Conservation (phyloP, 23 tunicate genomes). For the Ciona savignyi region DNA sequence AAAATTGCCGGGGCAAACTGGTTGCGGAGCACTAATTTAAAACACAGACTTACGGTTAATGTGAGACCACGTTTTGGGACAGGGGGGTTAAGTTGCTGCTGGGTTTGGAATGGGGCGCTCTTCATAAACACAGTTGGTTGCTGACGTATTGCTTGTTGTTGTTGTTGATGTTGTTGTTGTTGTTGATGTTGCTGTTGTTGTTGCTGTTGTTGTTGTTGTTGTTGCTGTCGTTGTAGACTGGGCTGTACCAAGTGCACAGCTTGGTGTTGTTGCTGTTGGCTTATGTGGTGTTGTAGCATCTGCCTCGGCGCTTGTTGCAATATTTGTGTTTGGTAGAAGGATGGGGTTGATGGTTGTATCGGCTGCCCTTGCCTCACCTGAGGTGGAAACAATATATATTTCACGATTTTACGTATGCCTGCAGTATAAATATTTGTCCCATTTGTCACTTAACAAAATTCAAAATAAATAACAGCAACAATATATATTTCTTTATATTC, state of each 20-base stretch:
- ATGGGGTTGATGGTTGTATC: neutral
- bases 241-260: constrained; percentile 7
- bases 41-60: constrained; percentile 21
- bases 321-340: neutral
- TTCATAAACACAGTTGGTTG: constrained; percentile 10
- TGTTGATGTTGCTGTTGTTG: neutral
- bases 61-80: constrained; percentile 27
- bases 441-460: no score
- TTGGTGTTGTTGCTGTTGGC: constrained; percentile 8
- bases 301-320: constrained; percentile 14
- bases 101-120: no score
- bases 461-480: no score
- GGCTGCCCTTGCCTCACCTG: neutral
- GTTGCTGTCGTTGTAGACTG: constrained; percentile 8
- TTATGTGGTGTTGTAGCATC: constrained; percentile 12
- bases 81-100: constrained; percentile 1
- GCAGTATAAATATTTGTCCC: no score
- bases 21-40: no score
- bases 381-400: neutral
- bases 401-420: no score
- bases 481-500: no score
- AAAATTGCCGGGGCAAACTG: no score
- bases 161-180: neutral
- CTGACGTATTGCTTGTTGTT: neutral
- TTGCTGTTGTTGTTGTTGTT: constrained; percentile 7